Percentiles rank a stretch among this genome's conserved stretches.
Conservation (phyloP, 2,113 vertebrate species). For the Muntiacus reevesi region DNA sequence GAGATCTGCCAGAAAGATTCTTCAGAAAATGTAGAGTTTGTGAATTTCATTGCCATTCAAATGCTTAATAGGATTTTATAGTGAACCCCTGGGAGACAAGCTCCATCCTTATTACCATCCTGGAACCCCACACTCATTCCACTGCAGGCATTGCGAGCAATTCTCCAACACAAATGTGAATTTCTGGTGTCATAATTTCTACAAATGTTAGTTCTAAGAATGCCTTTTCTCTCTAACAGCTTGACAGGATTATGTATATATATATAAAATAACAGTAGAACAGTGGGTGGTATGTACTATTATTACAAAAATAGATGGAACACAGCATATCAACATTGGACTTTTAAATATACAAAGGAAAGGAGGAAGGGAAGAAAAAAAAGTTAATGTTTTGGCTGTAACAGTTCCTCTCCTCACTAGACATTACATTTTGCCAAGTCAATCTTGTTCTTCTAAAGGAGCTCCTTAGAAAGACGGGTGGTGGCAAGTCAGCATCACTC, state of each 20-base stretch:
- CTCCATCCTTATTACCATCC: not conserved
- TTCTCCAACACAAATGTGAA: conserved; percentile 78
- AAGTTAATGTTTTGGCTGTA: conserved; percentile 74
- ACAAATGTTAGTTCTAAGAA: conserved; percentile 75
- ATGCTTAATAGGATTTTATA: conserved; percentile 55
- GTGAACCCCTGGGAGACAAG: conserved; percentile 36
- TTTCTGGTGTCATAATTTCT: conserved; percentile 75
- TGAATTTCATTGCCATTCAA: conserved; percentile 14
- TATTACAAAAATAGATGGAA: conserved; percentile 81
- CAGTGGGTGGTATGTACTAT: conserved; percentile 77
- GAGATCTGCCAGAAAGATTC: not conserved
- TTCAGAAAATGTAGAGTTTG: not conserved
- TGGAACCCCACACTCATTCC: conserved; percentile 53
- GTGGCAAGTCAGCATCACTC: conserved; percentile 39
- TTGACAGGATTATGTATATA: conserved; percentile 69
- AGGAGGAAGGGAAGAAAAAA: conserved; percentile 41
- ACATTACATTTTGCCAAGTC: conserved; percentile 66
- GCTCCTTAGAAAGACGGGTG: conserved; percentile 35
- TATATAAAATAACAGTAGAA: conserved; percentile 57
- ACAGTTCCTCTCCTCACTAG: conserved; percentile 53
- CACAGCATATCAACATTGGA: conserved; percentile 72
- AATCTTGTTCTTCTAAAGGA: conserved; percentile 66
- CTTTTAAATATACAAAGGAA: conserved; percentile 69
- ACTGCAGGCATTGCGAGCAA: conserved; percentile 68
- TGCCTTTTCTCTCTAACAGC: conserved; percentile 75